Evolutionary conservation across 2,888 invertebrate species (phyloP), one percentile per base, ranked within the genome.

Genomic region (Papilio elwesi): DNA sequence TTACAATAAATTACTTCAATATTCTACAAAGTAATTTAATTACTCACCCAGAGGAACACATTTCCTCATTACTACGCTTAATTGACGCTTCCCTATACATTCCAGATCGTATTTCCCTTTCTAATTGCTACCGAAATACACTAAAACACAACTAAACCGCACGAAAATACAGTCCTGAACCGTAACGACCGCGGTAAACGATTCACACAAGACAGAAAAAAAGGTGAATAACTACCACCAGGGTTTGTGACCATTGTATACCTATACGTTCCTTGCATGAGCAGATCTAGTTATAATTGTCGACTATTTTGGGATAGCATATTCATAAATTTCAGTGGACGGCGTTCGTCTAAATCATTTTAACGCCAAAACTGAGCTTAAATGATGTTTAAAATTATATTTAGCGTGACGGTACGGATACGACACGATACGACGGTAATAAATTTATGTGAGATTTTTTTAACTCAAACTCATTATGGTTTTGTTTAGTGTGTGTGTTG

Each of bases 321-420:
- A 82, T 85, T 86, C 87, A 87, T 90, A 87, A 87, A 88, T 89
- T 87, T 85, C 81, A 83, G 80, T 76, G 81, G 84, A 84, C 84
- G 83, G 81, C 79, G 81, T 81, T 81, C 81, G 82, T 80, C 84
- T 90, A 90, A 90, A 90, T 90, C 90, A 91, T 90, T 90, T 91
- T 90, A 90, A 89, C 88, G 90, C 89, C 88, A 90, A 89, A 90
- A 89, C 87, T 85, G 82, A 81, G 84, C 81, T 83, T 81, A 83
- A 80, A 80, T 84, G 86, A 87, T 81, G 82, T 76, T 80, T 79
- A 57, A 48, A 51, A 49, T 43, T n/a, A 4, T 3, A 82, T 87
- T 83, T 84, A 12, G 75, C 11, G 49, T 9, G 13, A 78, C 87
- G 87, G 80, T 36, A 79, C 78, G 78, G 68, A 10, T 62, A 47